Base-by-base conservation (phyloP, 2,113 vertebrate species). In the Balaeniceps rex region DNA sequence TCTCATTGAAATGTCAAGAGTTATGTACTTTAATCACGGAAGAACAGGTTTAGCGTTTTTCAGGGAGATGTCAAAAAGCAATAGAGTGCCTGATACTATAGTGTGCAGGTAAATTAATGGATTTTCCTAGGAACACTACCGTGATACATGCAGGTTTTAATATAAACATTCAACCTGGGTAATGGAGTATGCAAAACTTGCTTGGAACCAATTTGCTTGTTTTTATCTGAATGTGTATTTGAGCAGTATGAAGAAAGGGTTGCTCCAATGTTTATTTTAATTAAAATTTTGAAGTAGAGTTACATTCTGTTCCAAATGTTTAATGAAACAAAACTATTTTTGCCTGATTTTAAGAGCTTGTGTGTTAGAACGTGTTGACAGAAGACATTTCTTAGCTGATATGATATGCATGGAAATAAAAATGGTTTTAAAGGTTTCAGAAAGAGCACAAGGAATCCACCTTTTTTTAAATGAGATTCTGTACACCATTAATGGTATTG, bases 21-120 rank as follows among this genome's bases (percentile, higher is more conserved):
- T 28, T 29, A 22, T 0, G 1, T 22, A 4, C 14, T 38, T 55
- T 0, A 40, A 33, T 61, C 10, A 3, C 0, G 6, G 42, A 54
- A 55, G 61, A 68, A 19, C 12, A 33, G 28, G 12, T 25, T 61
- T 31, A 29, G 9, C 0, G 5, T 58, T 85, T 83, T 57, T 25
- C 25, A 69, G 68, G 66, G 36, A 12, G 57, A 24, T 6, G 4
- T 34, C 34, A n/a, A 19, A 72, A 63, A 52, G 13, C 29, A 11
- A 1, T 11, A 7, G 38, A 42, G 61, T 46, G 18, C 34, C 52
- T 26, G 15, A 2, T 69, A 6, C 12, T 38, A 0, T 12, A 42
- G 29, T 0, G 0, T 24, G 15, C n/a, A 64, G n/a, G 12, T 54
- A 11, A 66, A 71, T 52, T 25, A 63, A 5, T 33, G 47, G 47